Conservation (phyloP, 92 coral and sea anemone species). For the Umimayanthus kanabou region DNA sequence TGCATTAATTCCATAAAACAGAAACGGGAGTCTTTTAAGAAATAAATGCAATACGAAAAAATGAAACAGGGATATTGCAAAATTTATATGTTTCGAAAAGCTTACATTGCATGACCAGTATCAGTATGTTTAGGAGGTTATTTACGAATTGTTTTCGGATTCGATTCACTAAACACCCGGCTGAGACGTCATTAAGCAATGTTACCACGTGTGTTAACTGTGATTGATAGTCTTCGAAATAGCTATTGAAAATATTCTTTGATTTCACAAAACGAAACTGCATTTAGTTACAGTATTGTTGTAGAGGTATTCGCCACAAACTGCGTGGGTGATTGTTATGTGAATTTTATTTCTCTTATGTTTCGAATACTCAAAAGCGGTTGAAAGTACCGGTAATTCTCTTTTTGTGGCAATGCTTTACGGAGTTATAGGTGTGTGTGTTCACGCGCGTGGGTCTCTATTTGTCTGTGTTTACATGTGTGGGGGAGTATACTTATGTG, state of each 20-base stretch:
- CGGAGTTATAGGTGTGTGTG: not conserved
- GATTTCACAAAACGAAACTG: not conserved
- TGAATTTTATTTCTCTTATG: too few species aligned
- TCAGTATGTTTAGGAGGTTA: not conserved
- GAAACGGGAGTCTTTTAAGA: not conserved
- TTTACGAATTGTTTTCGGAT: not conserved
- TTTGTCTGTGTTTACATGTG: not conserved
- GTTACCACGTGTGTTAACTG: not conserved
- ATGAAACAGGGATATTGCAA: too few species aligned
- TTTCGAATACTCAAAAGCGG: too few species aligned
- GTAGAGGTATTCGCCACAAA: not conserved
- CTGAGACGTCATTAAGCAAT: not conserved
- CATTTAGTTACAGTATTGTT: not conserved
- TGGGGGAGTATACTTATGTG: too few species aligned
- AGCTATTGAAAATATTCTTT: too few species aligned
- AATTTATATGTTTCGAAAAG: too few species aligned
- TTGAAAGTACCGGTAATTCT: not conserved
- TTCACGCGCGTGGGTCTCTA: not conserved
- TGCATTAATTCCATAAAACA: too few species aligned
- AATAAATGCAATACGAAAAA: not conserved
- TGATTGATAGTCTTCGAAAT: not conserved
- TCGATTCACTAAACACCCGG: not conserved
- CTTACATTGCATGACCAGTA: not conserved
- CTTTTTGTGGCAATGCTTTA: not conserved
- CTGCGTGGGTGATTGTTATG: not conserved